Evolutionary conservation across 2,113 vertebrate species (phyloP).

Genomic region (Actenoides hombroni): DNA sequence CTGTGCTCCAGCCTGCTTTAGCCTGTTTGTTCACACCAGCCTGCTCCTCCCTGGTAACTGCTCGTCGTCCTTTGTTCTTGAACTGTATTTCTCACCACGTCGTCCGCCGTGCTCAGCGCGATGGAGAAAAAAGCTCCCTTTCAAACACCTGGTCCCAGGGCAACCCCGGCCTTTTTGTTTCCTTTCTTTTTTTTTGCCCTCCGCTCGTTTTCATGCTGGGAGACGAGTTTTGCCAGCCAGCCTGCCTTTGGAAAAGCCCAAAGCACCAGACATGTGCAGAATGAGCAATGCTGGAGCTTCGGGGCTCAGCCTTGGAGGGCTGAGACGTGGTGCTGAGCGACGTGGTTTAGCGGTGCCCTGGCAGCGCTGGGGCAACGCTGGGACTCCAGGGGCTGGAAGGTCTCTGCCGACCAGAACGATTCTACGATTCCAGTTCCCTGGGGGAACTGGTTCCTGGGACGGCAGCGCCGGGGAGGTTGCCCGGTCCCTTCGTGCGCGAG

Average conservation of each 20-base stretch:
- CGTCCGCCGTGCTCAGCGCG: neutral
- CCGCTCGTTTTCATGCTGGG: neutral
- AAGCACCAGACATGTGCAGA: neutral
- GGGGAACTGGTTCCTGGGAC: accelerated
- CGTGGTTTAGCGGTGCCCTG: neutral
- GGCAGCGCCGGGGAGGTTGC: neutral
- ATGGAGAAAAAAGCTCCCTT: neutral
- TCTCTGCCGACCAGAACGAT: neutral
- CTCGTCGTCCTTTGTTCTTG: neutral
- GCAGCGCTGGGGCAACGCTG: neutral
- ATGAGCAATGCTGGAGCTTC: neutral
- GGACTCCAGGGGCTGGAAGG: neutral
- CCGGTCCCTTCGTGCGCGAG: accelerated
- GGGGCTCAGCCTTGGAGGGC: neutral
- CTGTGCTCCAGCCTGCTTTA: neutral
- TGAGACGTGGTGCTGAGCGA: neutral
- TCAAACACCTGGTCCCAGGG: neutral
- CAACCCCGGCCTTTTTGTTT: neutral
- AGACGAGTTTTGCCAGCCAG: neutral
- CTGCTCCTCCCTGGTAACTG: neutral
- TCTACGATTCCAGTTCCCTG: accelerated
- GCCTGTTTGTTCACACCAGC: neutral
- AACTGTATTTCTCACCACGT: neutral
- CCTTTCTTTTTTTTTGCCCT: neutral
- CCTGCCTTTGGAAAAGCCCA: neutral